Conservation (phyloP, 2,113 vertebrate species). For the Chamaetylas fuelleborni region DNA sequence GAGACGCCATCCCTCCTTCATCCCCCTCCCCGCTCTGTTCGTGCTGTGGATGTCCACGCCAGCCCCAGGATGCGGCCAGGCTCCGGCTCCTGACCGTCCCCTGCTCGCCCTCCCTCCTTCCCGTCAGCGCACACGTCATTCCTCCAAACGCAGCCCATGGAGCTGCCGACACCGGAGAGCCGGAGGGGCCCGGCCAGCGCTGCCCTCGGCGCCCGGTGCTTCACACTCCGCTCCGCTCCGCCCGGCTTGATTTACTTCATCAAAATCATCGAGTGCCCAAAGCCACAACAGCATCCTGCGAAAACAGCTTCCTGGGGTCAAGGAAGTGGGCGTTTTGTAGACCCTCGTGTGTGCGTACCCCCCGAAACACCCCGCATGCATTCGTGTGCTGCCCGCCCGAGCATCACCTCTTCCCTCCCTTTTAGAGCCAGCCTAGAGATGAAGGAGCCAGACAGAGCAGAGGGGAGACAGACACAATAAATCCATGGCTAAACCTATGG, state of each 20-base stretch:
- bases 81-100: neutral
- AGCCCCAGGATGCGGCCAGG: neutral
- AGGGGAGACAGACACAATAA: neutral
- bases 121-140: neutral
- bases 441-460: neutral
- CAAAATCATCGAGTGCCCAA: neutral
- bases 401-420: neutral
- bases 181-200: fast-evolving
- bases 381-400: neutral
- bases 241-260: neutral
- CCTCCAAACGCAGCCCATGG: neutral
- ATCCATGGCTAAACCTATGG: neutral
- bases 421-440: neutral
- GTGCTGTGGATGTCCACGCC: neutral
- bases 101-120: neutral
- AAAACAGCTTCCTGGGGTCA: neutral
- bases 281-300: neutral
- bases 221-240: fast-evolving
- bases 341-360: fast-evolving
- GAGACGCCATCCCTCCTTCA: neutral
- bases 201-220: neutral
- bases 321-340: neutral
- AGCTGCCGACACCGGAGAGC: neutral
- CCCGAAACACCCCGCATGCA: fast-evolving
- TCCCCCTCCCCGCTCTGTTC: neutral